Evolutionary conservation across 37 sponge, comb jelly and placozoan genomes (phyloP), one percentile per base, ranked within the genome.

Genomic region (Chondrilla cf. caribensis): DNA sequence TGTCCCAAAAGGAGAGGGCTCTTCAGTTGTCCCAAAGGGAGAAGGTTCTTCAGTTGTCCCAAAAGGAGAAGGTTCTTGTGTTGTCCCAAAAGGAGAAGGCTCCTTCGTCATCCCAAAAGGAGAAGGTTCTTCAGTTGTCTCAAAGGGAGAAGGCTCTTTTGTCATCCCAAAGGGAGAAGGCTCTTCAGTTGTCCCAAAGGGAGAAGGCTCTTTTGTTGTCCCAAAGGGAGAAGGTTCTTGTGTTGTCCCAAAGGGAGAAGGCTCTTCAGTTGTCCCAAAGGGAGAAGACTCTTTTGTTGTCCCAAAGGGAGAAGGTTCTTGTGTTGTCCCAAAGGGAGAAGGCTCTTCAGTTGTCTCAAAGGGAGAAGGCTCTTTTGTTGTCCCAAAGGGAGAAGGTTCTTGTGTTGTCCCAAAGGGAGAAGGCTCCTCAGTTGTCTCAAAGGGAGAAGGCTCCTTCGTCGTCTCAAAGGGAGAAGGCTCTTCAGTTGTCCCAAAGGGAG

Each of bases 91-190:
- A 32, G 68, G 68, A 67, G 68, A 67, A 1, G 68, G 68, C 35
- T 67, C 68, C 32, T 67, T 67, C 26, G 31, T 28, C 15, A 18
- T 33, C 15, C 2, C 32, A 3, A 29, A 6, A 4, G 68, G 68
- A 28, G 32, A 28, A 1, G 31, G 33, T 33, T 67, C 68, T 47
- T 47, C 51, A 47, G 51, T 47, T 6, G 6, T 47, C 9, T 6
- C 11, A 29, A 67, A 67, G 35, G 68, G 68, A 67, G 68, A 67
- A 31, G 68, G 68, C 35, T 67, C 68, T 33, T 67, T 67, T 33
- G n/a, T 2, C 35, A 33, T 33, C 2, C 29, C 32, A 29, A 67
- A 67, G 35, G 68, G 68, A 67, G 68, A 67, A 31, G 68, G 68
- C 4, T 67, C 68, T 47, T 47, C 51, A 47, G 51, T 47, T 6